Conservation (phyloP, 1,140 invertebrate species). For the Adelges cooleyi region DNA sequence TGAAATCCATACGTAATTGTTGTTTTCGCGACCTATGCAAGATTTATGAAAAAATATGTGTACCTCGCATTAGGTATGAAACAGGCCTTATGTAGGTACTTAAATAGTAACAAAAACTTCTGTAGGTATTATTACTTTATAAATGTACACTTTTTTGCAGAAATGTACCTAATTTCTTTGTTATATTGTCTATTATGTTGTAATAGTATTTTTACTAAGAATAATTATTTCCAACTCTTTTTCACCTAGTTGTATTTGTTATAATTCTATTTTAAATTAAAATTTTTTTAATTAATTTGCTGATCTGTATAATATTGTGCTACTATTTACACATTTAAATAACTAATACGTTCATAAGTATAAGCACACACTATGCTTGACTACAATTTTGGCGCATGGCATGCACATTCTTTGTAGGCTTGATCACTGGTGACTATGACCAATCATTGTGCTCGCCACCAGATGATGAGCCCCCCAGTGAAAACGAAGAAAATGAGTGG, state of each 20-base stretch:
- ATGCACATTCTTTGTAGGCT: conserved; percentile 29
- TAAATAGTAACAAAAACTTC: no score
- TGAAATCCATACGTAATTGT: no score
- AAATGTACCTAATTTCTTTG: no score
- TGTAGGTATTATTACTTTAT: no score
- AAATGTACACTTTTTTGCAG: no score
- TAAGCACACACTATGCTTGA: conserved; percentile 25
- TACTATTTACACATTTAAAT: conserved; percentile 16
- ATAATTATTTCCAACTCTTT: background rate
- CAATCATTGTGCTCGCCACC: conserved; percentile 27
- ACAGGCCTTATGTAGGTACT: no score
- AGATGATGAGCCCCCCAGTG: conserved; percentile 28
- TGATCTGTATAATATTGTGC: background rate
- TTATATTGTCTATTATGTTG: no score
- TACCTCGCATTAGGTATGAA: no score
- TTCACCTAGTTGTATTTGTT: conserved; percentile 20
- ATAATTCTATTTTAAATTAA: no score
- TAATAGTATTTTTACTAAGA: background rate
- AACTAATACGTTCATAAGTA: conserved; percentile 1
- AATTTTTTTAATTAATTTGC: no score
- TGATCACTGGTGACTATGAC: conserved; percentile 30
- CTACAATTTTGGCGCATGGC: conserved; percentile 22
- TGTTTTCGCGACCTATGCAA: no score
- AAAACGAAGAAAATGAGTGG: conserved; percentile 58
- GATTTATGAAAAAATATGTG: no score